Evolutionary conservation across 2,888 invertebrate genomes (phyloP).

Genomic region (Pantelozetes paolii): DNA sequence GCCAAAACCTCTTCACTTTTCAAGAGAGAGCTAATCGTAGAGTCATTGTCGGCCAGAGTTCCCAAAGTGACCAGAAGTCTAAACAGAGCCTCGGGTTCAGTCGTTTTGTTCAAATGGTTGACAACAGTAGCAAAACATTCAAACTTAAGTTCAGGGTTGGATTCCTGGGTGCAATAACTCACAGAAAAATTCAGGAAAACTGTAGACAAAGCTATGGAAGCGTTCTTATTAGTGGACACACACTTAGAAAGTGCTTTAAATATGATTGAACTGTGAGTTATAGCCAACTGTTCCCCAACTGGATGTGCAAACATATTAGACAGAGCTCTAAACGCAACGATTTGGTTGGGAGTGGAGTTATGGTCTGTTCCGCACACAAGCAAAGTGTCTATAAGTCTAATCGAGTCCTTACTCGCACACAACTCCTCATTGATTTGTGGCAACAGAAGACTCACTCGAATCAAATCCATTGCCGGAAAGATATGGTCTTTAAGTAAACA

Average conservation of each 20-base stretch:
- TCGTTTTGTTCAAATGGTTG: conserved; percentile 51
- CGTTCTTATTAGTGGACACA: conserved; percentile 50
- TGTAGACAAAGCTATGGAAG: conserved; percentile 70
- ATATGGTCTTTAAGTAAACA: conserved; percentile 60
- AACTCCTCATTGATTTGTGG: conserved; percentile 60
- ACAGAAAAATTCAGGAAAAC: conserved; percentile 69
- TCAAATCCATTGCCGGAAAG: conserved; percentile 82
- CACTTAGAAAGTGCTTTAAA: conserved; percentile 48
- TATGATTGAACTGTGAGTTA: conserved; percentile 47
- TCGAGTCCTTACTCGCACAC: conserved; percentile 48
- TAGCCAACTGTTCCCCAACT: conserved; percentile 49
- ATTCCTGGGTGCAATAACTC: conserved; percentile 47
- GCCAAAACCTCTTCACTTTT: conserved; percentile 4
- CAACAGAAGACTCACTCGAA: conserved; percentile 74
- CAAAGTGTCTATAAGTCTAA: conserved; percentile 51
- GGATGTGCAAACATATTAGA: conserved; percentile 74
- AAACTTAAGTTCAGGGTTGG: conserved; percentile 48
- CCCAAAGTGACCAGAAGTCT: conserved; percentile 72
- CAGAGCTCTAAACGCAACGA: conserved; percentile 71
- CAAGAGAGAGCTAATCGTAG: conserved; percentile 32
- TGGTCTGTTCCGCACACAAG: conserved; percentile 53
- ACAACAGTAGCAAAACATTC: conserved; percentile 43
- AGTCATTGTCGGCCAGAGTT: conserved; percentile 57
- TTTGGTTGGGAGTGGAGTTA: conserved; percentile 64
- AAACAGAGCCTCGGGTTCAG: conserved; percentile 69